Evolutionary conservation across 2,797 vertebrate genomes (phyloP), one percentile per base, ranked within the genome.

Genomic region (Molossus molossus): DNA sequence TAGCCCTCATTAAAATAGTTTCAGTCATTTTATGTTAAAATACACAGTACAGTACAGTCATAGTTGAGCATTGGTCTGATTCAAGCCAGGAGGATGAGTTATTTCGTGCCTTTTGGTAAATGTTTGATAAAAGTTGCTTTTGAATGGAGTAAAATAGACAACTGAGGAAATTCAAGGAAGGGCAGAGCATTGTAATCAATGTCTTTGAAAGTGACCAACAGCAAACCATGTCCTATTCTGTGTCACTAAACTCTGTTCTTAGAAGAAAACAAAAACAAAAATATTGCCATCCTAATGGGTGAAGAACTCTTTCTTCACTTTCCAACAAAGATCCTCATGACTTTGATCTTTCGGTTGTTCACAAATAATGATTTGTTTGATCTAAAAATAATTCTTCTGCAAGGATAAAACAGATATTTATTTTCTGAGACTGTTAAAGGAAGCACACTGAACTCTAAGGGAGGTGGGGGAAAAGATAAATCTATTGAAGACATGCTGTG

Each of bases 321-420:
- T 93, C 89, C 77, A 92, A 90, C 45, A 87, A 90, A 29, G 20
- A 73, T 92, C 82, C 83, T 50, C 3, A 13, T 29, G 57, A 17
- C 93, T 97, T 97, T 98, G 92, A 97, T 98, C 96, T 96, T 93
- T 79, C 64, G 87, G 94, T 75, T 95, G 29, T 81, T 79, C 90
- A 53, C 62, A 97, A 97, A 97, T 97, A 96, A 97, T 87, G 33
- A 96, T 94, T 87, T 97, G 23, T 83, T 98, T 96, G 87, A 58
- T 94, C 73, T 97, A 96, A 94, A 98, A 98, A 97, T 81, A 93
- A 65, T 72, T 94, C 27, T 97, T 95, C 92, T 94, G 62, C 73
- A 81, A 97, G 87, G 90, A 96, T 81, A 65, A 95, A 96, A 27
- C 6, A 6, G 33, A 98, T 92, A 96, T 94, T 88, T 87, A 73